Evolutionary conservation across 1,140 invertebrate species (phyloP).

Genomic region (Homarus americanus): DNA sequence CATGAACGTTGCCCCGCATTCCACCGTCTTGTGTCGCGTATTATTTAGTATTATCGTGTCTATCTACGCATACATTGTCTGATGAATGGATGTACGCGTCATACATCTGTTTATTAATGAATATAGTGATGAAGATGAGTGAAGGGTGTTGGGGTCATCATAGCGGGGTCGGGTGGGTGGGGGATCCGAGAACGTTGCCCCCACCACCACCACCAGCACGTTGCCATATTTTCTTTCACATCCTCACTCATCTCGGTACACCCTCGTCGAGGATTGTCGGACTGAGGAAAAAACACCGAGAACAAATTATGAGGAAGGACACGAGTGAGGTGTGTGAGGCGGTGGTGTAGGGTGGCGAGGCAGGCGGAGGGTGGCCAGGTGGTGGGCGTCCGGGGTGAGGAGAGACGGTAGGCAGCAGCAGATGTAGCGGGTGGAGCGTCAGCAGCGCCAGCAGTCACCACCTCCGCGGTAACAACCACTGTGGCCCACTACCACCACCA

Average conservation of each 20-base stretch:
- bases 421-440: not conserved
- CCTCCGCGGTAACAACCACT: not conserved
- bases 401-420: not conserved
- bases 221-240: not conserved
- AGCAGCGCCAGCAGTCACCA: not conserved
- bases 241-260: too few species aligned
- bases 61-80: not conserved
- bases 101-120: not conserved
- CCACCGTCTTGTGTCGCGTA: too few species aligned
- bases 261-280: too few species aligned
- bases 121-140: not conserved
- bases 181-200: not conserved
- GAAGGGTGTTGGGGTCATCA: not conserved
- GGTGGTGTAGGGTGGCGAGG: not conserved
- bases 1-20: not conserved
- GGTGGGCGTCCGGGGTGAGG: not conserved
- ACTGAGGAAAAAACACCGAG: too few species aligned
- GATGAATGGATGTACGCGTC: too few species aligned
- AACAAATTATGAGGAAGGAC: too few species aligned
- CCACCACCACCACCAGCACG: not conserved
- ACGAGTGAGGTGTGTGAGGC: not conserved
- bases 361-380: not conserved
- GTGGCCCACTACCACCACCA: not conserved
- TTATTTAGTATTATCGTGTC: not conserved
- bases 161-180: not conserved